Percentiles rank a stretch among this genome's conserved stretches.
These are phyloP conservation scores for Caenorhabditis sp. DNA, from an alignment of 2,888 invertebrate species.

Conservation along the genomic window DNA sequence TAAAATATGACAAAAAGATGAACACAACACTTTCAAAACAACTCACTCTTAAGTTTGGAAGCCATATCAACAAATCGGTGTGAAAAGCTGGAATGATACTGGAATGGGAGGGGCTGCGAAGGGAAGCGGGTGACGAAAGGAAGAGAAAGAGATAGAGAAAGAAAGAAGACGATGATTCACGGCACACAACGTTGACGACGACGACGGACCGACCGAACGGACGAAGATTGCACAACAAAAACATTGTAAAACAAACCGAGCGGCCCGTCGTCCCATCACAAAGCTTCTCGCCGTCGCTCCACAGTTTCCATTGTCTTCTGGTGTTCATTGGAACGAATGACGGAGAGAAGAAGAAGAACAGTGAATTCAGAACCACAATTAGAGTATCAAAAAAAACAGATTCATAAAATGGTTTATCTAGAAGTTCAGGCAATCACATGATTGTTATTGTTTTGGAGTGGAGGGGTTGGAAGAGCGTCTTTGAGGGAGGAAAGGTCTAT, in stretches of 20 bases:
- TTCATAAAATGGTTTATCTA: background rate
- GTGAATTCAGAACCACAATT: background rate
- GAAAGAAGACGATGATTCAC: constrained; percentile 31
- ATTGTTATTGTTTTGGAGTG: constrained; percentile 33
- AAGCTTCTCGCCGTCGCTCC: background rate
- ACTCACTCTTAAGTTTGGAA: constrained; percentile 58
- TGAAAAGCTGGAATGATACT: constrained; percentile 15
- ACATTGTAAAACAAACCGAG: constrained; percentile 40
- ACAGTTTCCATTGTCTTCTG: background rate
- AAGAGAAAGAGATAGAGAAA: constrained; percentile 2
- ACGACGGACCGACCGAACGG: background rate
- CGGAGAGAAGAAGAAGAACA: background rate
- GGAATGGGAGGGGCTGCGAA: background rate
- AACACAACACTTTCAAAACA: background rate
- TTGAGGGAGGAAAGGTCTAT: constrained; percentile 51
- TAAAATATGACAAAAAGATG: background rate
- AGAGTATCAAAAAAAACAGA: too few relatives aligned
- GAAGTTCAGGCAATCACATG: constrained; percentile 27
- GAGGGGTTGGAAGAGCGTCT: constrained; percentile 55
- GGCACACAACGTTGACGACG: constrained; percentile 23
- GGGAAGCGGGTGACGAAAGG: constrained; percentile 18
- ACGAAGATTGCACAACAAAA: constrained; percentile 39
- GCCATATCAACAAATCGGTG: constrained; percentile 32
- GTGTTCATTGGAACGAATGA: constrained; percentile 2
- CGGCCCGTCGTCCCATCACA: constrained; percentile 3